Evolutionary conservation across 2,797 vertebrate species (phyloP).

Genomic region (Myotis planiceps): DNA sequence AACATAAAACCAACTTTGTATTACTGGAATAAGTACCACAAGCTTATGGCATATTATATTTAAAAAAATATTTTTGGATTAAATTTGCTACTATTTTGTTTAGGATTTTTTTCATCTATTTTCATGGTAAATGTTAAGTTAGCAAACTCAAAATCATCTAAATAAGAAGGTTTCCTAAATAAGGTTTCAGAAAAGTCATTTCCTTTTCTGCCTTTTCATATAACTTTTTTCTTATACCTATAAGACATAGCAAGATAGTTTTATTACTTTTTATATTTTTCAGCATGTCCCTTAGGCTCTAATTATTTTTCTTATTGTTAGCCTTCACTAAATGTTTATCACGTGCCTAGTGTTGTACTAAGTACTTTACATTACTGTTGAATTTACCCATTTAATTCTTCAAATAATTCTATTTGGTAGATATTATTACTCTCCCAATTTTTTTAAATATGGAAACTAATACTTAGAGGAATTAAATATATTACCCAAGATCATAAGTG

Average conservation of each 20-base stretch:
- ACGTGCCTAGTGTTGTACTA: neutral
- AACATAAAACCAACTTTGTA: neutral
- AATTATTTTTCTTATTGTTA: neutral
- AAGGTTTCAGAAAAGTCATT: neutral
- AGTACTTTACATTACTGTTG: neutral
- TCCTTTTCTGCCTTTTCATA: neutral
- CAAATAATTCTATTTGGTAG: neutral
- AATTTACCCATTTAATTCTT: neutral
- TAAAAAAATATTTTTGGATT: neutral
- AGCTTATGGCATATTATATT: neutral
- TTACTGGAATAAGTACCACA: neutral
- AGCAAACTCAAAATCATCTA: neutral
- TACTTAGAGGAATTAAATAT: neutral
- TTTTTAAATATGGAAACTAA: neutral
- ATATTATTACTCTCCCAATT: neutral
- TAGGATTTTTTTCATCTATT: neutral
- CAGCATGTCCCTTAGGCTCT: neutral
- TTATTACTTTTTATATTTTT: neutral
- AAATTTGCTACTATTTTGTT: neutral
- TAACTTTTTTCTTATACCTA: neutral
- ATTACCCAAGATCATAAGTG: neutral
- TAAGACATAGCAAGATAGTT: neutral
- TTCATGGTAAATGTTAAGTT: neutral
- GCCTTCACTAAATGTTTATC: neutral
- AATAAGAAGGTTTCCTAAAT: neutral